A percentile compares a stretch with the other conserved stretches of the same genome.
These are phyloP conservation scores for Stegodyphus dumicola DNA, from an alignment of 1,140 invertebrate genomes.

Conservation along the genomic window DNA sequence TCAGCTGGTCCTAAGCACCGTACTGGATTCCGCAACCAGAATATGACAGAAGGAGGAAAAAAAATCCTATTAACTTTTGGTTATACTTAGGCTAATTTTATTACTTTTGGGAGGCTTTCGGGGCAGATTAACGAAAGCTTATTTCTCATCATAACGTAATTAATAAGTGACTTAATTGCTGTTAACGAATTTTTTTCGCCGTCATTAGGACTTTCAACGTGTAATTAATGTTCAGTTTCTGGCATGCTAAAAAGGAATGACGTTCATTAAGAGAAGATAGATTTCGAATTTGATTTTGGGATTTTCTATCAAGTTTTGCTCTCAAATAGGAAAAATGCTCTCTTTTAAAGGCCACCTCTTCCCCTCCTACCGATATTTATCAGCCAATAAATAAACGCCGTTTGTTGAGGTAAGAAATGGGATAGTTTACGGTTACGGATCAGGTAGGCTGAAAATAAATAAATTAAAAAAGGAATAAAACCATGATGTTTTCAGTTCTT, in stretches of 20 bases:
- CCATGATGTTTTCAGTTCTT: no score
- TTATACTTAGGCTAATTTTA: constrained; percentile 62
- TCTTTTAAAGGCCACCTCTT: constrained; percentile 58
- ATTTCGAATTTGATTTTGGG: constrained; percentile 62
- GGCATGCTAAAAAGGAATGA: constrained; percentile 60
- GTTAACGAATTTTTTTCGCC: constrained; percentile 61
- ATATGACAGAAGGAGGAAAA: constrained; percentile 46
- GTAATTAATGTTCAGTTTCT: constrained; percentile 61
- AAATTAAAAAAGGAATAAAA: neutral
- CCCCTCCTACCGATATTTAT: constrained; percentile 41
- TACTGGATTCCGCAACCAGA: constrained; percentile 46
- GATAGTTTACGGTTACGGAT: constrained; percentile 29
- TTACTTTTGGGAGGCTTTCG: constrained; percentile 61
- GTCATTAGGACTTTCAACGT: constrained; percentile 62
- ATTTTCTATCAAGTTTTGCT: constrained; percentile 58
- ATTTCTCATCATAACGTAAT: constrained; percentile 62
- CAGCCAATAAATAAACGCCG: constrained; percentile 58
- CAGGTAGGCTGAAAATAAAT: constrained; percentile 6
- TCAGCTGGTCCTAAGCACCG: constrained; percentile 56
- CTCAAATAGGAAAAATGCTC: constrained; percentile 52
- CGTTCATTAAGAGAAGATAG: constrained; percentile 61
- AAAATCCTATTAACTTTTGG: constrained; percentile 62
- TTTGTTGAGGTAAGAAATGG: constrained; percentile 52
- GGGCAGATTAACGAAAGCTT: constrained; percentile 62
- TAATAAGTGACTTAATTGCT: constrained; percentile 62